Evolutionary conservation across 2,888 invertebrate species (phyloP).

Genomic region (Phragmatobia fuliginosa): DNA sequence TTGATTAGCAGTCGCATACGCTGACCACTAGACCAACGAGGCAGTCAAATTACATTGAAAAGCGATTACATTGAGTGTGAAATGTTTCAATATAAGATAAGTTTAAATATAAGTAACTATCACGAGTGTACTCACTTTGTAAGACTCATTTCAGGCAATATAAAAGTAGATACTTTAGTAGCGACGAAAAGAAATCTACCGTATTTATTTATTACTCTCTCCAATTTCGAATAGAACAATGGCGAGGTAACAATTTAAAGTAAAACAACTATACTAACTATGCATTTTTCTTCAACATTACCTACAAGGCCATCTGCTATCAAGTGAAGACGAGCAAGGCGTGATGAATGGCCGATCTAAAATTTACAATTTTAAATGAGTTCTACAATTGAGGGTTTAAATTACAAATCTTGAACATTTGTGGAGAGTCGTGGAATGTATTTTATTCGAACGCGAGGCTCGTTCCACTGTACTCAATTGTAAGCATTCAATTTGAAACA

Average conservation of each 20-base stretch:
- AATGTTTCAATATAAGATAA: not conserved
- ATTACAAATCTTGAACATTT: conserved; percentile 64
- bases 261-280: conserved; percentile 33
- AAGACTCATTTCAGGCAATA: not conserved
- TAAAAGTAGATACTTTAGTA: not conserved
- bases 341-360: conserved; percentile 68
- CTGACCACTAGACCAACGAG: too few relatives aligned
- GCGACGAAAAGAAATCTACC: not conserved
- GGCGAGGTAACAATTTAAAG: conserved; percentile 21
- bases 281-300: conserved; percentile 33
- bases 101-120: not conserved
- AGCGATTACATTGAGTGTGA: not conserved
- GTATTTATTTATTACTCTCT: conserved; percentile 1
- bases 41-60: too few relatives aligned
- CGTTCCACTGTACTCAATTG: conserved; percentile 53
- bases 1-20: too few relatives aligned
- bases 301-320: conserved; percentile 48
- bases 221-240: conserved; percentile 29
- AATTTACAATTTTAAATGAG: conserved; percentile 75
- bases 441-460: conserved; percentile 48
- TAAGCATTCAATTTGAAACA: conserved; percentile 60
- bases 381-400: conserved; percentile 68
- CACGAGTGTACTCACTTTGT: not conserved
- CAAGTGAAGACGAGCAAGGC: conserved; percentile 45
- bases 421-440: conserved; percentile 67